Evolutionary conservation across 92 coral and sea anemone genomes (phyloP).

Genomic region (Scolanthus callimorphus): DNA sequence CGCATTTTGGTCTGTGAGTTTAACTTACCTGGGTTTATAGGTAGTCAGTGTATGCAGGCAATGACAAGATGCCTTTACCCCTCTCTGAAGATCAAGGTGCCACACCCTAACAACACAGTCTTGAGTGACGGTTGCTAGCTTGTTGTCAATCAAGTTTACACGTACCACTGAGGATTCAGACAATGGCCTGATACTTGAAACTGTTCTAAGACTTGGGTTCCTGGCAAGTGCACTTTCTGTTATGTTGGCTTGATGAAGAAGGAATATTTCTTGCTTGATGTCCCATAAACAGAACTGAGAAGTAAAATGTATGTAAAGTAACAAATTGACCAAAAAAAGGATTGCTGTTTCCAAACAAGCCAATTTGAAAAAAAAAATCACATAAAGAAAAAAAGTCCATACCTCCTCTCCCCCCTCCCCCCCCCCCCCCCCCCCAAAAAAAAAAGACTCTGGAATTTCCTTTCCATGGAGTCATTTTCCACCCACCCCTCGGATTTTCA

Average conservation of each 20-base stretch:
- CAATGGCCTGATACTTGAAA: slow-evolving; percentile 3
- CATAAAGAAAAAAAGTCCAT: too few species aligned
- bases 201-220: slow-evolving; percentile 11
- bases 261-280: slow-evolving; percentile 38
- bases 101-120: slow-evolving; percentile 78
- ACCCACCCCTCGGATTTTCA: not conserved
- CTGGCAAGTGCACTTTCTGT: slow-evolving; percentile 18
- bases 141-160: slow-evolving; percentile 70
- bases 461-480: not conserved
- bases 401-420: too few species aligned
- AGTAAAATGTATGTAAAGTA: not conserved
- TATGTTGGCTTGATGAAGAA: slow-evolving; percentile 53
- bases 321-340: not conserved
- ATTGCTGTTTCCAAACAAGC: not conserved
- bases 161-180: slow-evolving; percentile 60
- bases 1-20: not conserved
- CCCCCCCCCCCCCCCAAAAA: not conserved
- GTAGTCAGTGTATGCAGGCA: slow-evolving; percentile 76
- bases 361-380: not conserved
- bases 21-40: slow-evolving; percentile 63
- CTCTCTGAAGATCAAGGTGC: slow-evolving; percentile 59
- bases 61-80: slow-evolving; percentile 45
- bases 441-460: too few species aligned
- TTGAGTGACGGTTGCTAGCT: slow-evolving; percentile 73
- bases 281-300: slow-evolving; percentile 80